Percentiles rank a stretch among this genome's conserved stretches.
Evolutionary conservation across 2,888 invertebrate species (phyloP).

Genomic region (Trissonchulus sp.): DNA sequence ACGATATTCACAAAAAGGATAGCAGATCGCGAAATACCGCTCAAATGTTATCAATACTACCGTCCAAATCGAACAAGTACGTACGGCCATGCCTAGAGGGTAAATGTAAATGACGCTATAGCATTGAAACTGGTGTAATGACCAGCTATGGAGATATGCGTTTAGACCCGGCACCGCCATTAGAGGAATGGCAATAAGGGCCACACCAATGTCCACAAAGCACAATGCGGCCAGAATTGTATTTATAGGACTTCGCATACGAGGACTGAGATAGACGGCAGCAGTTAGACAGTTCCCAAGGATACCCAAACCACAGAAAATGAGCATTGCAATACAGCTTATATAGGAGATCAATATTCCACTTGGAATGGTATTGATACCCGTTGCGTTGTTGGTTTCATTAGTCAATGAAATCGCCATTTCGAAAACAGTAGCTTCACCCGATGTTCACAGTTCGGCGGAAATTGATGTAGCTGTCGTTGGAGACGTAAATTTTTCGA

Average conservation of each 20-base stretch:
- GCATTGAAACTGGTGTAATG: background rate
- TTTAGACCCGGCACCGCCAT: constrained; percentile 15
- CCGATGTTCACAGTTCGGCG: too few relatives aligned
- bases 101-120: constrained; percentile 18
- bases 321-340: constrained; percentile 7
- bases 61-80: constrained; percentile 22
- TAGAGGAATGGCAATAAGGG: background rate
- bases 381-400: too few relatives aligned
- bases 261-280: constrained; percentile 10
- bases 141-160: background rate
- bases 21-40: constrained; percentile 23
- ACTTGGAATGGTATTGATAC: too few relatives aligned
- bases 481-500: too few relatives aligned
- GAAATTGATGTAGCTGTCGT: too few relatives aligned
- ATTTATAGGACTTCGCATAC: constrained; percentile 24
- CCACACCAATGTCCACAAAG: constrained; percentile 9
- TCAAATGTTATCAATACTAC: constrained; percentile 24
- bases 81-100: constrained; percentile 17
- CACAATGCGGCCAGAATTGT: constrained; percentile 1
- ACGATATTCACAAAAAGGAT: background rate
- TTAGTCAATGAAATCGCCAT: too few relatives aligned
- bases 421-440: too few relatives aligned
- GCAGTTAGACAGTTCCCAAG: background rate
- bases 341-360: constrained; percentile 14
- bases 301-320: background rate